These are phyloP conservation scores for Drosophila sechellia DNA, from an alignment of 1,140 invertebrate genomes.

Conservation along the genomic window DNA sequence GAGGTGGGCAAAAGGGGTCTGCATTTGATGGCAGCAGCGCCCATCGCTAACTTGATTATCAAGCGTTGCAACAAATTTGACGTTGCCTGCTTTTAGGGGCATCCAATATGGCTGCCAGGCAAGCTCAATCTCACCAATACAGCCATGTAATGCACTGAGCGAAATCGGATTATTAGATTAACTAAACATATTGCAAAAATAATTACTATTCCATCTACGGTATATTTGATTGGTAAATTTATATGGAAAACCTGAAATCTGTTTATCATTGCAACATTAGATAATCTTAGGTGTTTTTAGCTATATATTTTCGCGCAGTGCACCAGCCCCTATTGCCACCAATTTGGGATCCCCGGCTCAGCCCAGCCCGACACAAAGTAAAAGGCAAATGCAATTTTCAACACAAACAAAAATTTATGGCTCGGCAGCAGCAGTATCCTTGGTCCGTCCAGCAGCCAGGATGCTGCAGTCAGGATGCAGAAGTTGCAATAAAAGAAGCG, in stretches of 20 bases:
- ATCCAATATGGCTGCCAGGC: conserved; percentile 58
- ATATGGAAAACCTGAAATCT: too few relatives aligned
- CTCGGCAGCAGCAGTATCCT: conserved; percentile 44
- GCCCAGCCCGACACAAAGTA: conserved; percentile 58
- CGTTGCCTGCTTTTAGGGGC: conserved; percentile 76
- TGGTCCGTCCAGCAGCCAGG: conserved; percentile 33
- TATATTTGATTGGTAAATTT: too few relatives aligned
- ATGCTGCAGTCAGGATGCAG: conserved; percentile 28
- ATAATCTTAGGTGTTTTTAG: too few relatives aligned
- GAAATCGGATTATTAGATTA: neutral
- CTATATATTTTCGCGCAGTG: conserved; percentile 1
- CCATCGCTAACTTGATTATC: conserved; percentile 74
- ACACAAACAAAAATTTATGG: conserved; percentile 81
- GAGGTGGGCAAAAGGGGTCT: neutral
- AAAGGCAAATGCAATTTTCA: conserved; percentile 81
- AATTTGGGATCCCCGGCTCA: conserved; percentile 37
- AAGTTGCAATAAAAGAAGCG: conserved; percentile 56
- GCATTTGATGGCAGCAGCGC: conserved; percentile 2
- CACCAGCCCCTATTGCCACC: neutral
- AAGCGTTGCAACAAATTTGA: conserved; percentile 68
- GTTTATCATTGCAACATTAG: too few relatives aligned
- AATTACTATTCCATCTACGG: too few relatives aligned
- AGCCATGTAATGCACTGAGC: conserved; percentile 6
- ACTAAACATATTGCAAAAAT: too few relatives aligned
- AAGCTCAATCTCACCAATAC: conserved; percentile 33